phyloP scores from a whole-genome alignment of 2,113 vertebrate species.

The Gavia stellata region DNA sequence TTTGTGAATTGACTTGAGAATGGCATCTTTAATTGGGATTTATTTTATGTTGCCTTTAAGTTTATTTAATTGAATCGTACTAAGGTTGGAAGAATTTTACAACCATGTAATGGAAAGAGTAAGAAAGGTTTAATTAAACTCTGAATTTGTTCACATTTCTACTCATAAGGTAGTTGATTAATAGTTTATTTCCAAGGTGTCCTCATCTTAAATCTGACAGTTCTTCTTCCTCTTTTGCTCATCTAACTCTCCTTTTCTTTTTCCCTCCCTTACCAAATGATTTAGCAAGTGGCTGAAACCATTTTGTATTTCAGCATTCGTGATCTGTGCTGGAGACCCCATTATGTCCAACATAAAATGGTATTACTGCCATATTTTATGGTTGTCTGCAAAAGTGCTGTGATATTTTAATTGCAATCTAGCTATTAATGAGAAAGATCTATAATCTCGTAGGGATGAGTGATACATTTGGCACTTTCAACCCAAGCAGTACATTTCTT shows the following conservation, averaged over 20 bases:
- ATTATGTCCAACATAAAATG: slow-evolving; percentile 10
- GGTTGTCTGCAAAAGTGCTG: not conserved
- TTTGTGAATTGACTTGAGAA: not conserved
- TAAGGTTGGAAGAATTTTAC: not conserved
- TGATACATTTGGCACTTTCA: not conserved
- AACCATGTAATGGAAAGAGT: not conserved
- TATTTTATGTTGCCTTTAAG: not conserved
- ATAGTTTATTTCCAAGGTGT: not conserved
- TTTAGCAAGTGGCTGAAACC: not conserved
- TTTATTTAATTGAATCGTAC: not conserved
- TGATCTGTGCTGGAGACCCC: slow-evolving; percentile 10
- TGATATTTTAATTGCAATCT: slow-evolving; percentile 27
- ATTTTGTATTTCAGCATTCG: not conserved
- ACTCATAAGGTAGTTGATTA: not conserved
- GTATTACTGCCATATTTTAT: slow-evolving; percentile 9
- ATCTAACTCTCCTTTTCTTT: not conserved
- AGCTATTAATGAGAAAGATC: slow-evolving; percentile 3
- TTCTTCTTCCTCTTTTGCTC: not conserved
- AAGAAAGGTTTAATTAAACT: not conserved
- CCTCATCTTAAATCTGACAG: not conserved
- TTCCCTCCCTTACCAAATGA: not conserved
- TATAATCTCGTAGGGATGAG: not conserved
- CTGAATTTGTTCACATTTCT: not conserved
- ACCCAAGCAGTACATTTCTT: not conserved
- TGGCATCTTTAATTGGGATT: not conserved